These are phyloP conservation scores for Cantharis lateralis DNA, from an alignment of 2,888 invertebrate genomes.

Conservation along the genomic window DNA sequence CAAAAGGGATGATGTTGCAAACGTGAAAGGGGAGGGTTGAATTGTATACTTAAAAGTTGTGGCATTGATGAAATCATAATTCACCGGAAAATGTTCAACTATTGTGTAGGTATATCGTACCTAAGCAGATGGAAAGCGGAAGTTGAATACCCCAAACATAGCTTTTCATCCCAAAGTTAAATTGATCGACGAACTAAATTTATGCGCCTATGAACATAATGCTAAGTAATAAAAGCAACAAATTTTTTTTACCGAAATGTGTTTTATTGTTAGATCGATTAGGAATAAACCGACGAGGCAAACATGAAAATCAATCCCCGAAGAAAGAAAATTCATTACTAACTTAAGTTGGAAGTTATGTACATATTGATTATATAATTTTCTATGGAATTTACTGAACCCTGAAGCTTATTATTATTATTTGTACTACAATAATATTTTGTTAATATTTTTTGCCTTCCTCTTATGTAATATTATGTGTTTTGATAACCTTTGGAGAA, in stretches of 20 bases:
- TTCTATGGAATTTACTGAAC: neutral
- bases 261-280: neutral
- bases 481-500: neutral
- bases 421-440: neutral
- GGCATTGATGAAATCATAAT: slow-evolving; percentile 8
- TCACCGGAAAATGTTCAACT: neutral
- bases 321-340: neutral
- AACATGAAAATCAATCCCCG: neutral
- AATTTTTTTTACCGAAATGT: neutral
- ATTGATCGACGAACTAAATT: neutral
- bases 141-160: neutral
- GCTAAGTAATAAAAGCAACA: neutral
- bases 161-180: neutral
- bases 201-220: neutral
- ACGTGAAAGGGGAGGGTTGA: neutral
- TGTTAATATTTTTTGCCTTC: neutral
- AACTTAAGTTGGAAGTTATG: neutral
- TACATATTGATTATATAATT: neutral
- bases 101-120: neutral
- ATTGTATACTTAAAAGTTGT: slow-evolving; percentile 16
- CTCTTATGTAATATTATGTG: neutral
- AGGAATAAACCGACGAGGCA: neutral
- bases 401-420: neutral
- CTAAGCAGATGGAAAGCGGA: neutral
- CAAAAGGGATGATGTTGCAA: neutral